Evolutionary conservation across 1,140 invertebrate genomes (phyloP), one percentile per base, ranked within the genome.

Genomic region (Microplitis mediator): DNA sequence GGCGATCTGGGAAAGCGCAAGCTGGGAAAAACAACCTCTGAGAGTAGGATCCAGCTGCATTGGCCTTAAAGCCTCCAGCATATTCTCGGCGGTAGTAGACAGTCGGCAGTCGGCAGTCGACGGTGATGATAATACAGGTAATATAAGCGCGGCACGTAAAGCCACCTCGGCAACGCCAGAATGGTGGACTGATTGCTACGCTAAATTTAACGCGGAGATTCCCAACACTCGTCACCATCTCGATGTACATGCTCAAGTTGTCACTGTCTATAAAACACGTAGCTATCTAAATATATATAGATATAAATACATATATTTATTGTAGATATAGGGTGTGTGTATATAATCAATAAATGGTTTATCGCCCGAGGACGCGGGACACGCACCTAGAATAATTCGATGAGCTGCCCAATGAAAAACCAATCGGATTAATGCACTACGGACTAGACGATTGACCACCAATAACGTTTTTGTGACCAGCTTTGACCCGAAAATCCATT

Each of bases 91-190:
- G 23, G 23, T 2, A 23, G 23, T 23, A 23, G 23, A 23, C 23
- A 23, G 23, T 23, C 23, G 23, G 23, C 67, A 23, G 62, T 58
- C 74, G 74, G 73, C 75, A 76, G 74, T 71, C 76, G 74, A 4
- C 16, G 67, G 75, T 71, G 77, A 78, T 80, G 77, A 78, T 75
- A 76, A 74, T 45, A 45, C 8, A 45, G 39, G 39, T 45, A 45
- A 78, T 58, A 78, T 78, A 80, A 80, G 78, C 79, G 73, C 54
- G 71, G 78, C 79, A 80, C 79, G 79, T 80, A 80, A 74, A 76
- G 71, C 74, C 71, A 60, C 72, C 74, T 72, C 77, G 79, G 77
- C 77, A 75, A 63, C 69, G 62, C 45, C 58, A 80, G 78, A 80
- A 80, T 80, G 75, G 79, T 75, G 52, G 74, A 76, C 79, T 80